phyloP scores from a whole-genome alignment of 2,888 invertebrate species.

The Lithodes maja region DNA sequence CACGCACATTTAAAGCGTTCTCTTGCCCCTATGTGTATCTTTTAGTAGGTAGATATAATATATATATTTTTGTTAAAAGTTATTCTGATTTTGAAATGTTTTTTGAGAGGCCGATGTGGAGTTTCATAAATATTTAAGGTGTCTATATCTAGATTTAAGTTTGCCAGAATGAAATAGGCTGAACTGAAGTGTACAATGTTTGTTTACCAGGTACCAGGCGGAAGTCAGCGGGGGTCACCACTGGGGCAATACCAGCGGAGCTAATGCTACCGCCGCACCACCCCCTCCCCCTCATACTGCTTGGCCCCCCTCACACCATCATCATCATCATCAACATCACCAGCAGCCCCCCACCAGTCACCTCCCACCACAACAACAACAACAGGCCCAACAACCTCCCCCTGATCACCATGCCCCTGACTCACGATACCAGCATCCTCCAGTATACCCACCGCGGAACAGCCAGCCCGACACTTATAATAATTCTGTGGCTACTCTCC shows the following conservation, averaged over 20 bases:
- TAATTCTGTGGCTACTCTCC: not conserved
- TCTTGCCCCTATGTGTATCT: too few species aligned
- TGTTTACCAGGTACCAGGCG: slow-evolving; percentile 28
- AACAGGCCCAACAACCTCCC: slow-evolving; percentile 28
- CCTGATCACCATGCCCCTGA: slow-evolving; percentile 14
- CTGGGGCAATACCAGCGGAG: slow-evolving; percentile 31
- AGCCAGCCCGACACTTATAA: not conserved
- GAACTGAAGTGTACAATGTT: too few species aligned
- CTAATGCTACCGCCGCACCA: slow-evolving; percentile 14
- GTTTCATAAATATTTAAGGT: too few species aligned
- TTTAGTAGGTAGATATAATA: too few species aligned
- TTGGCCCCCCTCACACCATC: slow-evolving; percentile 31
- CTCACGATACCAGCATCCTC: not conserved
- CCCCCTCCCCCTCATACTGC: slow-evolving; percentile 31
- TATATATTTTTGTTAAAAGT: too few species aligned
- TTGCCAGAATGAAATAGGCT: too few species aligned
- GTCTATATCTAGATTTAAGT: too few species aligned
- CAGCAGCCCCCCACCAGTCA: not conserved
- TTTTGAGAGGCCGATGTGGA: too few species aligned
- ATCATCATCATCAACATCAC: slow-evolving; percentile 3
- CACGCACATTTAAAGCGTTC: too few species aligned
- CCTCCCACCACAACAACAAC: slow-evolving; percentile 26
- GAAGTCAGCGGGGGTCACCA: slow-evolving; percentile 43
- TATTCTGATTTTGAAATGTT: too few species aligned
- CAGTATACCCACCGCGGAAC: slow-evolving; percentile 30